Percentiles rank a stretch among this genome's conserved stretches.
Evolutionary conservation across 2,797 vertebrate species (phyloP).

Genomic region (Hipposideros larvatus): DNA sequence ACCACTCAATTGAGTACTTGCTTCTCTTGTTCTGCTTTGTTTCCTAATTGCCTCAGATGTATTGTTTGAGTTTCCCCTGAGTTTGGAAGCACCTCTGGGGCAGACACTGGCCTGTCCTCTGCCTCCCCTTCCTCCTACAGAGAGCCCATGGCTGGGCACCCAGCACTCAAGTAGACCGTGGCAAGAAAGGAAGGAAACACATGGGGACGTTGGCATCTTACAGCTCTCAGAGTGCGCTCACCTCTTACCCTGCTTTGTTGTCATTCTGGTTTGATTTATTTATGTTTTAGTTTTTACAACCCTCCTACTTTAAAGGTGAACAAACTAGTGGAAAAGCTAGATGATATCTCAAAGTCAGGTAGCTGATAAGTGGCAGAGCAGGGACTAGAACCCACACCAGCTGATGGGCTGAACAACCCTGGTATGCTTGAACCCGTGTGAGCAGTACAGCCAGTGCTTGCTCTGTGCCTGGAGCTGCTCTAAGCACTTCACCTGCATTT

Average conservation of each 20-base stretch:
- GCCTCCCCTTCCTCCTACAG: too few relatives aligned
- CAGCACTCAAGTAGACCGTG: neutral
- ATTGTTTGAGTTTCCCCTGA: neutral
- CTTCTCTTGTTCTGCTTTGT: neutral
- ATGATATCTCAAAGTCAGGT: neutral
- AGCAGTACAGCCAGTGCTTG: fast-evolving
- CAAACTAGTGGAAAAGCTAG: neutral
- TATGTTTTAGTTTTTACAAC: neutral
- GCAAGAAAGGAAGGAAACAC: neutral
- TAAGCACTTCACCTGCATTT: fast-evolving
- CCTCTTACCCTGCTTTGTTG: neutral
- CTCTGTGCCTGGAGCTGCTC: neutral
- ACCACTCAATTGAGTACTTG: neutral
- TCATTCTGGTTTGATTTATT: neutral
- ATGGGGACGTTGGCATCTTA: too few relatives aligned
- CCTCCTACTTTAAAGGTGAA: constrained; percentile 4
- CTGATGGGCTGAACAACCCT: neutral
- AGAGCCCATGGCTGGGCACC: neutral
- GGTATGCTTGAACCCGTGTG: neutral
- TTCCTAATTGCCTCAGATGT: neutral
- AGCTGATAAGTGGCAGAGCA: neutral
- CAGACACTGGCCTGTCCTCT: neutral
- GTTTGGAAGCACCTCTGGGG: neutral
- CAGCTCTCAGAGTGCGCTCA: neutral
- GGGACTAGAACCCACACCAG: neutral